Percentiles rank a stretch among this genome's conserved stretches.
These are phyloP conservation scores for Mercenaria mercenaria DNA, from an alignment of 1,140 invertebrate species.

Conservation along the genomic window DNA sequence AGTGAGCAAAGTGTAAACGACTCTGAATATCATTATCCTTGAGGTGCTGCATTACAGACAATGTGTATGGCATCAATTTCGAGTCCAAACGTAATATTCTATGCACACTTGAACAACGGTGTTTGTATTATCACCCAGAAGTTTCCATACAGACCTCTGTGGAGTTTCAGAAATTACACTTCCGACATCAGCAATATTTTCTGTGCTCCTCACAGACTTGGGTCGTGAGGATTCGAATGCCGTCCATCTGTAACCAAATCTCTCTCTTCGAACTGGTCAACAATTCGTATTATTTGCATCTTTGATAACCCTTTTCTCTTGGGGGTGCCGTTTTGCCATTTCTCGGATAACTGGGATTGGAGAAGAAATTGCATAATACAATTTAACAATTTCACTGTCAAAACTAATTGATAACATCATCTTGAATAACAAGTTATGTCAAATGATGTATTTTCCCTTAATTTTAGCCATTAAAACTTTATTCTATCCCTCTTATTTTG, in stretches of 20 bases:
- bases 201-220: conserved; percentile 18
- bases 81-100: neutral
- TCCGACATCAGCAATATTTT: neutral
- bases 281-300: conserved; percentile 13
- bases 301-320: neutral
- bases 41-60: conserved; percentile 2
- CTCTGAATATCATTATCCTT: conserved; percentile 2
- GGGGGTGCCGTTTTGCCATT: conserved; percentile 4
- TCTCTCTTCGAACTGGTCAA: conserved; percentile 10
- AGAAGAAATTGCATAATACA: conserved; percentile 11
- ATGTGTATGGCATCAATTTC: neutral
- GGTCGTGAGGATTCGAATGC: conserved; percentile 23
- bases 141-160: neutral
- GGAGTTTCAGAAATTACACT: neutral
- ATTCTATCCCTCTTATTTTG: too few species aligned
- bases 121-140: neutral
- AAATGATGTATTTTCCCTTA: conserved; percentile 27
- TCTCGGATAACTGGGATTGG: neutral
- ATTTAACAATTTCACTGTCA: conserved; percentile 16
- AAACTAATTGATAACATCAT: neutral
- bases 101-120: neutral
- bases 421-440: neutral
- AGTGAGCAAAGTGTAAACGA: conserved; percentile 9
- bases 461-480: too few species aligned
- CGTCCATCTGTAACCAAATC: conserved; percentile 52